Evolutionary conservation across 1,140 invertebrate genomes (phyloP), one percentile per base, ranked within the genome.

Genomic region (Solen grandis): DNA sequence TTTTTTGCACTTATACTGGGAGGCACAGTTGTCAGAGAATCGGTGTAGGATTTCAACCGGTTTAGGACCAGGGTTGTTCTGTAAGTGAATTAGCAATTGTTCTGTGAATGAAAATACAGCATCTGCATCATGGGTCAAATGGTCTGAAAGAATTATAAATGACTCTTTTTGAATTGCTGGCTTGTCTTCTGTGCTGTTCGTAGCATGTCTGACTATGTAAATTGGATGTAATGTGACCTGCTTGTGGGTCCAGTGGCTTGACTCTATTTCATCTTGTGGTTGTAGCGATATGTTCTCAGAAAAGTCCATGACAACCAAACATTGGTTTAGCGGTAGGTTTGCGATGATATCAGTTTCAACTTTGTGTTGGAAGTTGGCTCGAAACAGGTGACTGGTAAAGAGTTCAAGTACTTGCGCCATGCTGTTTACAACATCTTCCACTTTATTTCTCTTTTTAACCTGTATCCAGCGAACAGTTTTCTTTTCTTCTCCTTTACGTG

Each of bases 191-290:
- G 62, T 76, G 38, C 73, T 65, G 0, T 55, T 50, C 4, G 16
- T 31, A 25, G 41, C 62, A 68, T 77, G 74, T 16, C 52, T 0
- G 5, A 77, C 52, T 25, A 68, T 68, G 29, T n/a, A 57, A 38
- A 77, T 68, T n/a, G 52, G 63, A 41, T 68, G 63, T 19, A 68
- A 3, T 25, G 74, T 78, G 14, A 78, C 65, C 31, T 78, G 65
- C 31, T 78, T 76, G 2, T 3, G 10, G 5, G 74, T 65, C 73
- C 73, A 65, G 27, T 76, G 74, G 5, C 41, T 27, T 4, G 50
- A 76, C 29, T 66, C 74, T 25, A 76, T 76, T 41, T 76, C 62
- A 76, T 76, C 74, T 66, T 66, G 62, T 25, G 50, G 46, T 54
- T 27, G 31, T 22, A 60, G 14, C 5, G 65, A 22, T 31, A 33